Percentiles rank a stretch among this genome's conserved stretches.
These are phyloP conservation scores for Campoplex nolae DNA, from an alignment of 2,888 invertebrate species.

Conservation along the genomic window DNA sequence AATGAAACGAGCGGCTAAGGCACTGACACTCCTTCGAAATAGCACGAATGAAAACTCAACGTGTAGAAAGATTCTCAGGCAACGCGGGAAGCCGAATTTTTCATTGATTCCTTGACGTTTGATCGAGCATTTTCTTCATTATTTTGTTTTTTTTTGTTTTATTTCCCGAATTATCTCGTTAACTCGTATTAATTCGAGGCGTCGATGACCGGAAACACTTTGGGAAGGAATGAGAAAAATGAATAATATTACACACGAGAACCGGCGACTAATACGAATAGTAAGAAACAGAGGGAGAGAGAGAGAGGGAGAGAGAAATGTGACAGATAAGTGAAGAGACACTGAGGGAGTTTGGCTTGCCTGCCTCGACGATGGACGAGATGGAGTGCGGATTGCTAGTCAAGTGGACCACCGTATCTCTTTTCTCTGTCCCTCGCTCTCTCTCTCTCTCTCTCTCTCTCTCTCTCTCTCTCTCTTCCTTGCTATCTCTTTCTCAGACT, in stretches of 20 bases:
- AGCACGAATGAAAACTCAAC: not conserved
- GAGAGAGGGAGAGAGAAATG: conserved; percentile 17
- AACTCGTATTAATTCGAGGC: conserved; percentile 3
- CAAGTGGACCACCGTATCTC: conserved; percentile 77
- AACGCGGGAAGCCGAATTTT: not conserved
- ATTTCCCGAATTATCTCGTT: not conserved
- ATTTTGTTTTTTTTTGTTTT: not conserved
- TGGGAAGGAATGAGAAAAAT: not conserved
- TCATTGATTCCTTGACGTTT: not conserved
- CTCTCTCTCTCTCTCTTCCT: conserved; percentile 25
- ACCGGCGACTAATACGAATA: conserved; percentile 3
- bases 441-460: conserved; percentile 28
- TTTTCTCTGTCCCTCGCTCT: conserved; percentile 36
- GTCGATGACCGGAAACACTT: conserved; percentile 9
- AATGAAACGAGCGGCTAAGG: not conserved
- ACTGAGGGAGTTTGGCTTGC: conserved; percentile 54
- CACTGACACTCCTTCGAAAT: conserved; percentile 11
- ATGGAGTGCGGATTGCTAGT: conserved; percentile 78
- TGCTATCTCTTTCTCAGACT: conserved; percentile 18
- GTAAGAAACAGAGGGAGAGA: conserved; percentile 7
- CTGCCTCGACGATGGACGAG: conserved; percentile 73
- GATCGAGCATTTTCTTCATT: not conserved
- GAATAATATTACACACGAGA: not conserved
- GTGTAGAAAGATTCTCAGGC: not conserved
- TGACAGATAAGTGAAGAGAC: conserved; percentile 52